These are phyloP conservation scores for Papilio aristodemus DNA, from an alignment of 1,140 invertebrate species.

Conservation along the genomic window DNA sequence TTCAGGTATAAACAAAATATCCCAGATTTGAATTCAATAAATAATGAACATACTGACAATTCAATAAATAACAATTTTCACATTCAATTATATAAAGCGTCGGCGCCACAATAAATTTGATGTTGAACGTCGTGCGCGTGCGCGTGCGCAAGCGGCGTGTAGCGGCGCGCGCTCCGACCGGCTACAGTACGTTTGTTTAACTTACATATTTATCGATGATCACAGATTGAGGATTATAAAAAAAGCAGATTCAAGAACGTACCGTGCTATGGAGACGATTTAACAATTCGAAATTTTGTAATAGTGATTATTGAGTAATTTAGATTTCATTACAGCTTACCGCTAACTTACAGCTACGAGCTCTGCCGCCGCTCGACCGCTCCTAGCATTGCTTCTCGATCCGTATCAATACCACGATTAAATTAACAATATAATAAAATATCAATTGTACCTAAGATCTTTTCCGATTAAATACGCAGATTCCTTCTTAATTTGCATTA, in stretches of 20 bases:
- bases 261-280: conserved; percentile 78
- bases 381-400: conserved; percentile 76
- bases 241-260: conserved; percentile 76
- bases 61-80: conserved; percentile 78
- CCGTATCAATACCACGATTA: conserved; percentile 78
- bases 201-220: conserved; percentile 78
- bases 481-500: conserved; percentile 67
- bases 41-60: conserved; percentile 74
- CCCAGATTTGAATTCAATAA: conserved; percentile 74
- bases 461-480: conserved; percentile 76
- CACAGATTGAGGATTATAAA: conserved; percentile 80
- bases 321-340: conserved; percentile 76
- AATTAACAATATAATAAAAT: conserved; percentile 80
- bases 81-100: conserved; percentile 70
- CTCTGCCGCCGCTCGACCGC: conserved; percentile 61
- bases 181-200: conserved; percentile 69
- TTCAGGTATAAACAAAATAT: conserved; percentile 78
- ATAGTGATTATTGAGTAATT: conserved; percentile 79
- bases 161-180: conserved; percentile 38
- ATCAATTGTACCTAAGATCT: conserved; percentile 80
- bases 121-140: conserved; percentile 57
- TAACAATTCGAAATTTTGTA: conserved; percentile 74
- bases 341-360: conserved; percentile 76
- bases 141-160: conserved; percentile 25
- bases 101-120: conserved; percentile 69